Evolutionary conservation across 2,113 vertebrate genomes (phyloP).

Genomic region (Callochromis pleurospilus): DNA sequence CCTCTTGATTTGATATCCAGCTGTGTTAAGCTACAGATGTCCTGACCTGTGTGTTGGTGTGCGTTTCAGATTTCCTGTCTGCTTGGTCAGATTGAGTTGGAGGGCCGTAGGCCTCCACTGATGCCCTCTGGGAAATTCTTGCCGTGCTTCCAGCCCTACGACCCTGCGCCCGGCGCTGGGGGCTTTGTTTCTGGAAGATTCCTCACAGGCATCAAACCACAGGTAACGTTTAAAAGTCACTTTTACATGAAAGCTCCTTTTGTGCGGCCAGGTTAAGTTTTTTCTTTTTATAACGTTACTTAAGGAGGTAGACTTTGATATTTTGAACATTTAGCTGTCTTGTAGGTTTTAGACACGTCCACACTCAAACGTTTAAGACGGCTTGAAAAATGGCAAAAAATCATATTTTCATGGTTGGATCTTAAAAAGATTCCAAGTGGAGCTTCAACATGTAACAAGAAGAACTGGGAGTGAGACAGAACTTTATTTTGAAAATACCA

Average conservation of each 20-base stretch:
- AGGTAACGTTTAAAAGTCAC: constrained; percentile 58
- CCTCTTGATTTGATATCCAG: not conserved
- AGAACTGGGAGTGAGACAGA: not conserved
- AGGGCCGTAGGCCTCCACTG: constrained; percentile 89
- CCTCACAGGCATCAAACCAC: constrained; percentile 92
- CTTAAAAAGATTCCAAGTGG: not conserved
- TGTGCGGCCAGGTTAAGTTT: not conserved
- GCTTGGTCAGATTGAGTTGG: constrained; percentile 94
- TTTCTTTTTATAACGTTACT: not conserved
- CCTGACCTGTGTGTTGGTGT: not conserved
- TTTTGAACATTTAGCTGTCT: not conserved
- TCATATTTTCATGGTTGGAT: not conserved
- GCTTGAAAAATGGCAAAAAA: not conserved
- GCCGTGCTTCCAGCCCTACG: constrained; percentile 92
- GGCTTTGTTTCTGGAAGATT: constrained; percentile 95
- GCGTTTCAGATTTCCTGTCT: constrained; percentile 90
- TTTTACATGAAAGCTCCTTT: not conserved
- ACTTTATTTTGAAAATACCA: no score
- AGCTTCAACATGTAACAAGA: not conserved
- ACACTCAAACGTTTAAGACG: no score
- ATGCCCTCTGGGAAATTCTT: constrained; percentile 97
- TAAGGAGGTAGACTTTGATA: not conserved
- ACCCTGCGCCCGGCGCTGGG: constrained; percentile 83
- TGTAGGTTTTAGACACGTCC: not conserved
- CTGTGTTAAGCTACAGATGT: not conserved